Percentiles rank a stretch among this genome's conserved stretches.
Conservation (phyloP, 2,888 invertebrate species). For the Galeruca laticollis region DNA sequence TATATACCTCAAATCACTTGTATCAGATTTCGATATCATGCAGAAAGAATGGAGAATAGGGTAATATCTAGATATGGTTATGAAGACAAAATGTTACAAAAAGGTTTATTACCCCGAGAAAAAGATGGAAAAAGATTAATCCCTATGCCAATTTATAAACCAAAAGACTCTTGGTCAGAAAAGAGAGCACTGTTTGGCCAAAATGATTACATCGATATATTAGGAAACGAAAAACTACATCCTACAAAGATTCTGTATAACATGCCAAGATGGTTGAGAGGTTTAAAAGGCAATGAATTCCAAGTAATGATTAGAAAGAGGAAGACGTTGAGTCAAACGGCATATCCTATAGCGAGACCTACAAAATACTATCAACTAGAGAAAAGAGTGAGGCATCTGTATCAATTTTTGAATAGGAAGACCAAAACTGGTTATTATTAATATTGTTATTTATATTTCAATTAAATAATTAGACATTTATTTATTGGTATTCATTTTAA, state of each 20-base stretch:
- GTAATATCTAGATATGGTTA: conserved; percentile 79
- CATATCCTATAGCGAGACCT: conserved; percentile 75
- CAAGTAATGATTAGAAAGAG: conserved; percentile 81
- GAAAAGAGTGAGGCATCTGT: conserved; percentile 80
- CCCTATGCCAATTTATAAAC: conserved; percentile 80
- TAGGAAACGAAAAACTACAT: conserved; percentile 85
- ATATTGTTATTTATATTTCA: conserved; percentile 33
- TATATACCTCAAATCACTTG: conserved; percentile 64
- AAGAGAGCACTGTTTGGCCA: conserved; percentile 90
- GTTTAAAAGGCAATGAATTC: conserved; percentile 88
- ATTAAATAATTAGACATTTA: neutral
- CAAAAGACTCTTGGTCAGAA: conserved; percentile 80
- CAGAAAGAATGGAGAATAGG: conserved; percentile 71
- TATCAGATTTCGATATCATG: conserved; percentile 73
- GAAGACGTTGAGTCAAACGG: conserved; percentile 73
- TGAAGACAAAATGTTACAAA: conserved; percentile 74
- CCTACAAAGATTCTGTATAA: conserved; percentile 88
- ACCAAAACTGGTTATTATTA: conserved; percentile 75
- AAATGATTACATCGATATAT: conserved; percentile 97
- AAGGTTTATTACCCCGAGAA: conserved; percentile 79
- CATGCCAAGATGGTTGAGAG: conserved; percentile 91
- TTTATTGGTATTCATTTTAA: neutral
- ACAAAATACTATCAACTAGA: conserved; percentile 83
- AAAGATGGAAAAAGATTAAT: conserved; percentile 67
- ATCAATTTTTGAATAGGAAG: conserved; percentile 83